These are phyloP conservation scores for Boloria selene DNA, from an alignment of 2,888 invertebrate genomes.

Conservation along the genomic window DNA sequence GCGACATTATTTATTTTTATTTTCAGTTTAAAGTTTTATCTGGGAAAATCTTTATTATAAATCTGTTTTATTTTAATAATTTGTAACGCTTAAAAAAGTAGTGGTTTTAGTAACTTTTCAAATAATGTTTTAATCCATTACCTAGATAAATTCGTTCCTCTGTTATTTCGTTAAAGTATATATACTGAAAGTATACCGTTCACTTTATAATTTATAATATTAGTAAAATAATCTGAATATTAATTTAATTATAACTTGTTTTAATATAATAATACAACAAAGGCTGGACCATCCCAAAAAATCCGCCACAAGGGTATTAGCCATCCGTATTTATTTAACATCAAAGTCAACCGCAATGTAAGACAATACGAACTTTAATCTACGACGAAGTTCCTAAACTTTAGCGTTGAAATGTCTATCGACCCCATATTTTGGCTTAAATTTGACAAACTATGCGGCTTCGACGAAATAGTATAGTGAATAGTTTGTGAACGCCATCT, in stretches of 20 bases:
- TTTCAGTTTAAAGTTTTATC: no score
- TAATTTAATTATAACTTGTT: background rate
- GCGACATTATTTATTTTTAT: no score
- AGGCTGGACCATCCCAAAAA: background rate
- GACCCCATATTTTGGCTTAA: constrained; percentile 61
- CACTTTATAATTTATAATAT: no score
- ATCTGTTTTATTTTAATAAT: no score
- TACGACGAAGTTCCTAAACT: constrained; percentile 53
- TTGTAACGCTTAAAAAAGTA: no score
- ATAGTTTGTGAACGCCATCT: constrained; percentile 66
- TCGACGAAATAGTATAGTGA: constrained; percentile 19
- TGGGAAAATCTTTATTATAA: no score
- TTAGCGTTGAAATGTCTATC: constrained; percentile 45
- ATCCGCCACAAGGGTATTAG: constrained; percentile 1
- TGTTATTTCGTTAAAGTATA: no score
- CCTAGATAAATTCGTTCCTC: no score
- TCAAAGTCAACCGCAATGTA: constrained; percentile 40
- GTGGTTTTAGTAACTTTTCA: no score
- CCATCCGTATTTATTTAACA: constrained; percentile 24
- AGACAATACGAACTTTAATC: constrained; percentile 55
- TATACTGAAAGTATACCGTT: no score
- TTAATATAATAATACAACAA: constrained; percentile 1
- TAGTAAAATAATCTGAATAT: no score
- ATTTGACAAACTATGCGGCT: constrained; percentile 52
- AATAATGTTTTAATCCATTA: no score